These are phyloP conservation scores for Turritopsis rubra DNA, from an alignment of 30 jellyfish, hydroid and myxozoan species.

Conservation along the genomic window DNA sequence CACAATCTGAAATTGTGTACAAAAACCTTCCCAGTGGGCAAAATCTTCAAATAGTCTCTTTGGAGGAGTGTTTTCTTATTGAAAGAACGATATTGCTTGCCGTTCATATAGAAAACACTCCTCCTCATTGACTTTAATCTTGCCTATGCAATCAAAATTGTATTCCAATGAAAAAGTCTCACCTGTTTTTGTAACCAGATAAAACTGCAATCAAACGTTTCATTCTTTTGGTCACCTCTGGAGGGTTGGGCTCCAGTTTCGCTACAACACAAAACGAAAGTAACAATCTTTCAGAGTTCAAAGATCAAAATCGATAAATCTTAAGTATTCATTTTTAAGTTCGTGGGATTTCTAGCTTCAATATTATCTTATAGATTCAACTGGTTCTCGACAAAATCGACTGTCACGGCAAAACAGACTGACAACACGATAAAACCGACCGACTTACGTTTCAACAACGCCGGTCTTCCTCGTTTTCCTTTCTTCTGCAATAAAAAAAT, in stretches of 20 bases:
- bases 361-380: background rate
- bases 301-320: too few species aligned
- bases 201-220: constrained; percentile 59
- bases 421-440: background rate
- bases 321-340: too few species aligned
- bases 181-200: constrained; percentile 77
- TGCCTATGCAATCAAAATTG: too few species aligned
- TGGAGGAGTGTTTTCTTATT: too few species aligned
- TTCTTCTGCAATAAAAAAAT: constrained; percentile 28
- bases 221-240: constrained; percentile 87
- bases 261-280: constrained; percentile 14
- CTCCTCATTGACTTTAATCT: too few species aligned
- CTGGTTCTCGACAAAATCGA: background rate
- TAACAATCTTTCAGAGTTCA: background rate
- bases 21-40: too few species aligned
- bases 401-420: background rate
- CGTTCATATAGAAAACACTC: too few species aligned
- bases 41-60: too few species aligned
- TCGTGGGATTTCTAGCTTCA: too few species aligned
- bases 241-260: constrained; percentile 89
- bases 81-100: too few species aligned
- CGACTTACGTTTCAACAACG: constrained; percentile 30
- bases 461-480: constrained; percentile 91
- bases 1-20: too few species aligned
- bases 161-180: background rate